These are phyloP conservation scores for Megalopta genalis DNA, from an alignment of 1,140 invertebrate genomes.

Conservation along the genomic window DNA sequence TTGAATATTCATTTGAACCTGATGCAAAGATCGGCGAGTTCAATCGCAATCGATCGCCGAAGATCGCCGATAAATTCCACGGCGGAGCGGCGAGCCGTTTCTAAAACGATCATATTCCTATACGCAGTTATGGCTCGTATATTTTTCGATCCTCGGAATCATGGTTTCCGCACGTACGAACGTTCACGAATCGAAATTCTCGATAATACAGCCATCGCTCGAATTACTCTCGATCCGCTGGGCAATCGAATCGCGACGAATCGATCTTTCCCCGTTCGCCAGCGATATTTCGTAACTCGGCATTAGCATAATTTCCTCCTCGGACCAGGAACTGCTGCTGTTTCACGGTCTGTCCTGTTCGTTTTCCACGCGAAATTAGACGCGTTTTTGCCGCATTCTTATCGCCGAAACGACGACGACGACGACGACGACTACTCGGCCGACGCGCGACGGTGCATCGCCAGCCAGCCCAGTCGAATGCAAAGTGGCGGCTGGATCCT, in stretches of 20 bases:
- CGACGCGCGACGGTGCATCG: slow-evolving; percentile 28
- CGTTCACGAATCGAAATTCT: slow-evolving; percentile 16
- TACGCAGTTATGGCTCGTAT: too few relatives aligned
- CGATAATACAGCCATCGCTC: slow-evolving; percentile 17
- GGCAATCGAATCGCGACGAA: slow-evolving; percentile 54
- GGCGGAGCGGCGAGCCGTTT: too few relatives aligned
- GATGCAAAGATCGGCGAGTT: not conserved
- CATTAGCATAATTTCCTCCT: slow-evolving; percentile 70
- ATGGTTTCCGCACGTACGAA: slow-evolving; percentile 18
- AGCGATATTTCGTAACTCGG: slow-evolving; percentile 68
- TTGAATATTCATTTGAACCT: not conserved
- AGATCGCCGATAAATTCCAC: not conserved
- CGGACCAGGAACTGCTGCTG: not conserved
- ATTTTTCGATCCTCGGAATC: not conserved
- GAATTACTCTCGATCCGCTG: slow-evolving; percentile 40
- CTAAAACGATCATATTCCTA: too few relatives aligned
- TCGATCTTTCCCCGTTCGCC: slow-evolving; percentile 60
- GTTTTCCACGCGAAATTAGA: not conserved
- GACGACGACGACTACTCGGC: too few relatives aligned
- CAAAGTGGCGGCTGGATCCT: slow-evolving; percentile 57
- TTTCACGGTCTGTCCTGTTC: not conserved
- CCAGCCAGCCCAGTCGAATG: slow-evolving; percentile 20
- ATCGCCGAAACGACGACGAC: not conserved
- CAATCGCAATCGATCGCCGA: not conserved
- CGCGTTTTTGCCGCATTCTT: slow-evolving; percentile 2